Conservation (phyloP, 2,113 vertebrate genomes). For the Urocynchramus pylzowi region DNA sequence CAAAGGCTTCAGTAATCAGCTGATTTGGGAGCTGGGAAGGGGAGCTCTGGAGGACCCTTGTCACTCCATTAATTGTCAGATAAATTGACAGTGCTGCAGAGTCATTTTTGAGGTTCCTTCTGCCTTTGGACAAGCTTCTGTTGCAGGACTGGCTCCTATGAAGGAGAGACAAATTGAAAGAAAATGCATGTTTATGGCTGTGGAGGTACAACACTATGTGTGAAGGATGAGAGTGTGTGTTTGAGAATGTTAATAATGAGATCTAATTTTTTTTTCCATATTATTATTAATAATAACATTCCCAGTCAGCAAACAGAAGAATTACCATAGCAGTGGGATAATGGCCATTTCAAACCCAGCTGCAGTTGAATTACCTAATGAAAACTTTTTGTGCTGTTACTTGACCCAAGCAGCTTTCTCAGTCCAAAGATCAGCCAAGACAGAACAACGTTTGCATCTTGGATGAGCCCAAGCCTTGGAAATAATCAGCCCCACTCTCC, state of each 20-base stretch:
- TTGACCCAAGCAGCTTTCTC: neutral
- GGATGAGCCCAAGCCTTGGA: neutral
- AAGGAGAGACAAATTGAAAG: neutral
- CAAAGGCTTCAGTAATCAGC: neutral
- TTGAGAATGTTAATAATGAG: neutral
- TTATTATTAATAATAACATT: neutral
- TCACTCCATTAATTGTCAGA: neutral
- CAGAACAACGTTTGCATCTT: neutral
- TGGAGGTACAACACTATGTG: neutral
- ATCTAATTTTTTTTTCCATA: neutral
- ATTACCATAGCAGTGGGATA: neutral
- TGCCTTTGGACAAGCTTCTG: neutral
- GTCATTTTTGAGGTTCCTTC: neutral
- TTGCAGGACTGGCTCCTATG: accelerated
- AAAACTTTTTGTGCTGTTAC: neutral
- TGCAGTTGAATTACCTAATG: neutral
- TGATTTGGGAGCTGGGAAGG: neutral
- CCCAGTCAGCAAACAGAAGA: neutral
- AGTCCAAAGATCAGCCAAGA: neutral
- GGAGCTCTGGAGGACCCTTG: neutral
- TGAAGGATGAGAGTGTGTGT: neutral
- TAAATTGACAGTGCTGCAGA: neutral
- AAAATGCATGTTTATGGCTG: neutral
- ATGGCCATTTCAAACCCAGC: neutral
- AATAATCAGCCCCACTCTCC: neutral